Percentiles rank a stretch among this genome's conserved stretches.
Evolutionary conservation across 2,888 invertebrate species (phyloP).

Genomic region (Linhomoeus sp.): DNA sequence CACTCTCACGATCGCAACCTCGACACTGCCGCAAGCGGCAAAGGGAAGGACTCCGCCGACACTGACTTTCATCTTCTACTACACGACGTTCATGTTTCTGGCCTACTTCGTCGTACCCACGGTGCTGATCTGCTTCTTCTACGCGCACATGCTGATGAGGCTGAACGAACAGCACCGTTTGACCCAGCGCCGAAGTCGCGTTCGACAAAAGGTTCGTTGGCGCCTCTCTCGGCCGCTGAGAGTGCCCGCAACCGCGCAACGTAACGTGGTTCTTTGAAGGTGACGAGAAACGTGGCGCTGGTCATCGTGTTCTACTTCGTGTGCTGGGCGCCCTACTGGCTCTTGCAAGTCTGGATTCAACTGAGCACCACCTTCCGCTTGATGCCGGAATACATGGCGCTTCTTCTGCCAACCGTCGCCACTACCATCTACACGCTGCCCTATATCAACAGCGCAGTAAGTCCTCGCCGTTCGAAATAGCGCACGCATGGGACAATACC

Average conservation of each 20-base stretch:
- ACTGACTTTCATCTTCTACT: neutral
- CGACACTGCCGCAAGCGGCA: too few species aligned
- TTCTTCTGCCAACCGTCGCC: slow-evolving; percentile 19
- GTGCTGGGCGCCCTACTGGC: slow-evolving; percentile 8
- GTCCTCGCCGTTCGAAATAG: too few species aligned
- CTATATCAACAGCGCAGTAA: slow-evolving; percentile 10
- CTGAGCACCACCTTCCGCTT: neutral
- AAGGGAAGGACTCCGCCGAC: neutral
- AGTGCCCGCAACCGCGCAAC: neutral
- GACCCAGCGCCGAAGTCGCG: neutral
- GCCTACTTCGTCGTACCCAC: slow-evolving; percentile 3
- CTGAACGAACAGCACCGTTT: neutral
- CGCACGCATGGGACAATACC: too few species aligned
- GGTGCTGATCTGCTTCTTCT: slow-evolving; percentile 2
- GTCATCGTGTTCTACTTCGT: slow-evolving; percentile 6
- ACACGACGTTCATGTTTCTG: neutral
- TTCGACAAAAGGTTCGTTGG: neutral
- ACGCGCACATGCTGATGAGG: neutral
- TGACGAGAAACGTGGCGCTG: slow-evolving; percentile 1
- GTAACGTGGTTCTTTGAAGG: too few species aligned
- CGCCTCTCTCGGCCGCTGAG: neutral
- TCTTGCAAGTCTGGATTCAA: neutral
- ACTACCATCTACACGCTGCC: slow-evolving; percentile 30
- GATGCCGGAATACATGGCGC: neutral
- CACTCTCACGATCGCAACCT: too few species aligned